These are phyloP conservation scores for Benthosema pterotum DNA, from an alignment of 2,797 vertebrate species.

Conservation along the genomic window DNA sequence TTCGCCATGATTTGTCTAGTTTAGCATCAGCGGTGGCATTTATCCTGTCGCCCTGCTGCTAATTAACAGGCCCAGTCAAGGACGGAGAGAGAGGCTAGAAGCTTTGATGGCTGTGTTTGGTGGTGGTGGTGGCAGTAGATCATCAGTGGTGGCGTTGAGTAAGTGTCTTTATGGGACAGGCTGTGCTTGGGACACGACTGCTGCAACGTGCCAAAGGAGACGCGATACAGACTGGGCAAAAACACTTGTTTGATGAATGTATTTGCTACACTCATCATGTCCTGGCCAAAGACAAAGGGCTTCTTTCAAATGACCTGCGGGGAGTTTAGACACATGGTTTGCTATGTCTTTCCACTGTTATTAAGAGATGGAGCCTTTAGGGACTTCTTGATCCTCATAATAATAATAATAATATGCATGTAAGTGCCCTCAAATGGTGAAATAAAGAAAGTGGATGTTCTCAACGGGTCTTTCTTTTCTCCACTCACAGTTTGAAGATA, in stretches of 20 bases:
- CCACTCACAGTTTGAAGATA: no score
- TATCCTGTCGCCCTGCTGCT: slow-evolving; percentile 5
- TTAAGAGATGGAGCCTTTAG: no score
- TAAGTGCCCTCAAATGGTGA: no score
- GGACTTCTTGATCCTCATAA: no score
- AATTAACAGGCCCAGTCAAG: slow-evolving; percentile 34
- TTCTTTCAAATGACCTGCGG: no score
- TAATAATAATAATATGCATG: no score
- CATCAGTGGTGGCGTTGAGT: slow-evolving; percentile 9
- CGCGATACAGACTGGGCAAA: not conserved
- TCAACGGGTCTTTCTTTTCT: no score
- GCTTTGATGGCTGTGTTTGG: slow-evolving; percentile 19
- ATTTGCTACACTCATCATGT: not conserved
- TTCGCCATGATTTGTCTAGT: not conserved
- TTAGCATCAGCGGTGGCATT: slow-evolving; percentile 16
- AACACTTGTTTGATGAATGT: not conserved
- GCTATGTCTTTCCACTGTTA: no score
- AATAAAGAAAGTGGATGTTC: no score
- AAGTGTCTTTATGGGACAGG: slow-evolving; percentile 6
- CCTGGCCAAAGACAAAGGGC: not conserved
- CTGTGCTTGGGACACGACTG: not conserved
- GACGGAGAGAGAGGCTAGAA: not conserved
- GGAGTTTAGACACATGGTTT: no score
- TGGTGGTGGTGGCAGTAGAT: slow-evolving; percentile 8
- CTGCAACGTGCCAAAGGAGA: slow-evolving; percentile 5